These are phyloP conservation scores for Hypomecis punctinalis DNA, from an alignment of 2,888 invertebrate species.

Conservation along the genomic window DNA sequence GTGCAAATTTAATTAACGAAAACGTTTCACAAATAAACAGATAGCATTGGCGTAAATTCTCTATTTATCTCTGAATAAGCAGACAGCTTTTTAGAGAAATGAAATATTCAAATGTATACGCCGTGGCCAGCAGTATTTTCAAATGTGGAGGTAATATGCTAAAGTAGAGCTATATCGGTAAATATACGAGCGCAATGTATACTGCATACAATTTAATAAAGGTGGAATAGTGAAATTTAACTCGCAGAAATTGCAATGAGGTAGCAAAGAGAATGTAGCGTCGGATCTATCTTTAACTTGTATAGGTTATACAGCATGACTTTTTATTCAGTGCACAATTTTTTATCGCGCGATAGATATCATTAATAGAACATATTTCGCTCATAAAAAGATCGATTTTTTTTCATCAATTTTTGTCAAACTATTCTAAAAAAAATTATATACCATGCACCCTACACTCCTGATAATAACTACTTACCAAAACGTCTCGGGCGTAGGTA, in stretches of 20 bases:
- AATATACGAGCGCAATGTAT: slow-evolving; percentile 48
- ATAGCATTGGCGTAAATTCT: not conserved
- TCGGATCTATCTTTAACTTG: slow-evolving; percentile 39
- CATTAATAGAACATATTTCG: too few relatives aligned
- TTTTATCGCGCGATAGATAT: too few relatives aligned
- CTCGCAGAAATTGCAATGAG: slow-evolving; percentile 43
- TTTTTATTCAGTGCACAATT: too few relatives aligned
- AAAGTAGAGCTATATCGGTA: slow-evolving; percentile 59
- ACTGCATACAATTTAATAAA: slow-evolving; percentile 59
- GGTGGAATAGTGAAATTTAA: slow-evolving; percentile 53
- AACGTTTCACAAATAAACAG: too few relatives aligned
- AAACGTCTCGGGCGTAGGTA: too few relatives aligned
- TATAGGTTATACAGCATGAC: slow-evolving; percentile 25
- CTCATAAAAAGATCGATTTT: too few relatives aligned
- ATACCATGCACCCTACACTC: too few relatives aligned
- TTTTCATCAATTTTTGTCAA: too few relatives aligned
- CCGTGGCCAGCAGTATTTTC: slow-evolving; percentile 49
- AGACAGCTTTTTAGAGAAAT: slow-evolving; percentile 29
- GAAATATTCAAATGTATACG: slow-evolving; percentile 41
- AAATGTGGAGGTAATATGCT: slow-evolving; percentile 56
- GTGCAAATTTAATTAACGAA: too few relatives aligned
- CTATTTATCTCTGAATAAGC: slow-evolving; percentile 29
- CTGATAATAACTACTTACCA: too few relatives aligned
- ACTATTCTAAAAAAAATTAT: too few relatives aligned
- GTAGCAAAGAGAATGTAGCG: slow-evolving; percentile 22